Base-by-base conservation (phyloP, 2,113 vertebrate genomes). In the Peromyscus leucopus region DNA sequence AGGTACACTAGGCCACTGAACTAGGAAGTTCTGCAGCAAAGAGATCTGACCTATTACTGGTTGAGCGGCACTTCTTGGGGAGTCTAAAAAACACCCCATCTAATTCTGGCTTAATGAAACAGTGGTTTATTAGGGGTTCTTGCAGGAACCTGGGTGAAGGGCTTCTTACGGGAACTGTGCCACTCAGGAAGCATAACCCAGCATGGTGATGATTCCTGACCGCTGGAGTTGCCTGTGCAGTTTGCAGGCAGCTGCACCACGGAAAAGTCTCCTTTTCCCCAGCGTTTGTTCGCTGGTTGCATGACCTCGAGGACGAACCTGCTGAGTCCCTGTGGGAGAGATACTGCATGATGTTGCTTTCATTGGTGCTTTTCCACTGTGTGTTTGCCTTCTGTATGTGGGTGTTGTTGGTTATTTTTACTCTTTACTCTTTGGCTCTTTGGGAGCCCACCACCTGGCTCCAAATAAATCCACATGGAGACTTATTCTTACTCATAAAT, bases 311-410 rank as follows among this genome's bases (percentile, higher is more conserved):
- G 87, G 69, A 89, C 4, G n/a, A 19, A 17, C 8, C n/a, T 59
- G 26, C 51, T 19, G 7, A 19, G 71, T 90, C 48, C 39, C 33
- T 48, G 0, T 13, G 28, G 2, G 65, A 83, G 12, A 59, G 17
- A 46, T 10, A 7, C 21, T 51, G 6, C 12, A 2, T 1, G 7
- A 15, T 22, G 79, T 26, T 67, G 21, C 63, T 51, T 24, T 93
- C 5, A 46, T 48, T 3, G 4, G 3, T 0, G 1, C 16, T 59
- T 17, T 33, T 19, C 1, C 0, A 4, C 39, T 61, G 6, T 79
- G 57, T 48, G 4, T 61, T 24, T 75, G 22, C 19, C 1, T 76
- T 74, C 71, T 74, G 7, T 22, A 8, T 74, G 19, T 74, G 71
- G 31, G 12, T 33, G 67, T 33, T 69, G 13, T 36, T 69, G 67